These are phyloP conservation scores for Lithophane semibrunnea DNA, from an alignment of 2,888 invertebrate species.

Conservation along the genomic window DNA sequence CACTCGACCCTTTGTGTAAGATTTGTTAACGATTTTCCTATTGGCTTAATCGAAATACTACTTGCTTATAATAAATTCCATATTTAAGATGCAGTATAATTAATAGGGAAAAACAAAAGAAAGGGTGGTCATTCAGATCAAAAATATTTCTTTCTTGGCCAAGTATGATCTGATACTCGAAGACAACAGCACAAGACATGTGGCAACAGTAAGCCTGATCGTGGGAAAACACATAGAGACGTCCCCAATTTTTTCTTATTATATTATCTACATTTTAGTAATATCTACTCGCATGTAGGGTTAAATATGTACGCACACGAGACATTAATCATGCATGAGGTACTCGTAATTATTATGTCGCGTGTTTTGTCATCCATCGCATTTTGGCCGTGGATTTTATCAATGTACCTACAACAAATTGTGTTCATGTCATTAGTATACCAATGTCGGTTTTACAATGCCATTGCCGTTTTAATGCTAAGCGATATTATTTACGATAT, in stretches of 20 bases:
- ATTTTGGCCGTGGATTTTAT: slow-evolving; percentile 80
- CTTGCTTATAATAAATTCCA: background rate
- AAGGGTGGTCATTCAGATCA: background rate
- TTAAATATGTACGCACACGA: slow-evolving; percentile 65
- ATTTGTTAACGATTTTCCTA: slow-evolving; percentile 28
- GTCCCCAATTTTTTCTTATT: background rate
- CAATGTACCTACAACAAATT: slow-evolving; percentile 77
- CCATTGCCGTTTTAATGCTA: slow-evolving; percentile 45
- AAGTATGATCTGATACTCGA: background rate
- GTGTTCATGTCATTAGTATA: slow-evolving; percentile 72
- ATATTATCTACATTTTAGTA: slow-evolving; percentile 33
- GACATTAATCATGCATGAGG: slow-evolving; percentile 77
- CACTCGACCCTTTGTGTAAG: slow-evolving; percentile 46
- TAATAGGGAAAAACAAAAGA: background rate
- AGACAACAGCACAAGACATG: too few species aligned
- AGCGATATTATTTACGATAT: slow-evolving; percentile 42
- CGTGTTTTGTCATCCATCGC: slow-evolving; percentile 83
- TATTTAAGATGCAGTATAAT: too few species aligned
- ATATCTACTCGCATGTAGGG: slow-evolving; percentile 48
- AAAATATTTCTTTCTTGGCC: background rate
- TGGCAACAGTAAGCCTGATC: background rate
- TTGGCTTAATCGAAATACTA: background rate
- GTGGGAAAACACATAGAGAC: background rate
- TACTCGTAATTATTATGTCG: slow-evolving; percentile 83
- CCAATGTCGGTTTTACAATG: slow-evolving; percentile 65